Conservation (phyloP, 2,797 vertebrate genomes). For the Tolypeutes matacus region DNA sequence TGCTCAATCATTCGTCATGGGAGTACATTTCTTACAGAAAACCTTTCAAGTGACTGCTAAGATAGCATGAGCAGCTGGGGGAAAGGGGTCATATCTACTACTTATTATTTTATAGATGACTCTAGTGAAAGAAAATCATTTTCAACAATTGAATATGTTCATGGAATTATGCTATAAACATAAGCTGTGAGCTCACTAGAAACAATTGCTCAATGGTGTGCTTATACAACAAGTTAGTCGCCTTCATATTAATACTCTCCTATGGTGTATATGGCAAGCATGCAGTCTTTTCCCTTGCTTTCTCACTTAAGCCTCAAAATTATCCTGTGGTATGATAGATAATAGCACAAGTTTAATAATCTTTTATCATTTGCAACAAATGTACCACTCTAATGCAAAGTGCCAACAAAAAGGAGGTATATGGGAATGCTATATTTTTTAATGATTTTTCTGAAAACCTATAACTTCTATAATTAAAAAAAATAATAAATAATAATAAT, state of each 20-base stretch:
- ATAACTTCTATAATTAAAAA: too few species aligned
- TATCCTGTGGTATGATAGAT: not conserved
- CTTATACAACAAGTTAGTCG: not conserved
- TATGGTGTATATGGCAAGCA: not conserved
- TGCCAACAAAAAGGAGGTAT: too few species aligned
- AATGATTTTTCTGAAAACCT: too few species aligned
- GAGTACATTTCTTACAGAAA: not conserved
- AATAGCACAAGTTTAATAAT: too few species aligned
- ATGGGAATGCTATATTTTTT: too few species aligned
- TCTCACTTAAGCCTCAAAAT: not conserved
- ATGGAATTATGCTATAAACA: not conserved
- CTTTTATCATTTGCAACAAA: too few species aligned
- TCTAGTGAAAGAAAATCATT: not conserved
- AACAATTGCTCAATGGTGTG: not conserved
- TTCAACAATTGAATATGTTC: conserved; percentile 10
- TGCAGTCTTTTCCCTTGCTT: not conserved
- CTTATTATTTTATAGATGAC: not conserved
- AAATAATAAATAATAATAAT: too few species aligned
- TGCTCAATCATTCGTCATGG: conserved; percentile 11
- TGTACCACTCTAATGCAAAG: too few species aligned
- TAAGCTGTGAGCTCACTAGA: not conserved
- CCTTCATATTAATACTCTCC: not conserved
- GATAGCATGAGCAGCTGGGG: not conserved
- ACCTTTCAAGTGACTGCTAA: not conserved
- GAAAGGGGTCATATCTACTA: not conserved